A percentile compares a stretch with the other conserved stretches of the same genome.
Conservation (phyloP, 2,797 vertebrate genomes). For the Odontamblyopus rebecca region DNA sequence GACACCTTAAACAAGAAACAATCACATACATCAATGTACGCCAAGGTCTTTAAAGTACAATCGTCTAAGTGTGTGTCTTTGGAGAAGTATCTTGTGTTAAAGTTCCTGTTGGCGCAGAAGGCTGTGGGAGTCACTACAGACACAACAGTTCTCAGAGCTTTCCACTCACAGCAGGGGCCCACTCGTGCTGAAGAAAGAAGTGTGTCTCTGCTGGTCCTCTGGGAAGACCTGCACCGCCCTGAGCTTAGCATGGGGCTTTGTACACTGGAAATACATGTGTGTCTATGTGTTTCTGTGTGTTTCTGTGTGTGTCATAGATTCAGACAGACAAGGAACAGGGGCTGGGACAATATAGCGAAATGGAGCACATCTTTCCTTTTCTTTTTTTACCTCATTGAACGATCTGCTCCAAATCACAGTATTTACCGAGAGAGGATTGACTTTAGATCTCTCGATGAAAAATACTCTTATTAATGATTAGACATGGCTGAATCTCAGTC, state of each 20-base stretch:
- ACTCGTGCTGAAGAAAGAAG: slow-evolving; percentile 66
- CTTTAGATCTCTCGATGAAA: too few relatives aligned
- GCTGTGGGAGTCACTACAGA: slow-evolving; percentile 53
- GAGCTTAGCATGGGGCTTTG: slow-evolving; percentile 56
- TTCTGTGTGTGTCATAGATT: too few relatives aligned
- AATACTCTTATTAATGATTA: too few relatives aligned
- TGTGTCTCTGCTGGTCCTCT: slow-evolving; percentile 59
- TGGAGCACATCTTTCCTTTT: too few relatives aligned
- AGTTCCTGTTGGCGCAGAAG: slow-evolving; percentile 40
- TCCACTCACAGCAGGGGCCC: slow-evolving; percentile 59
- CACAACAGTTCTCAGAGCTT: slow-evolving; percentile 39
- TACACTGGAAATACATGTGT: slow-evolving; percentile 19
- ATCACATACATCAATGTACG: too few relatives aligned
- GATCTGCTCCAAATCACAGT: too few relatives aligned
- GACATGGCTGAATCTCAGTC: too few relatives aligned
- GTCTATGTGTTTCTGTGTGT: background rate
- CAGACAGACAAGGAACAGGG: too few relatives aligned
- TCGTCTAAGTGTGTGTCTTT: slow-evolving; percentile 18
- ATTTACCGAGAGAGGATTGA: too few relatives aligned
- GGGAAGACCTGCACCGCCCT: slow-evolving; percentile 44
- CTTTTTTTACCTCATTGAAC: too few relatives aligned
- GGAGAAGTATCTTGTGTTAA: slow-evolving; percentile 35
- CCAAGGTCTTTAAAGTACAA: background rate
- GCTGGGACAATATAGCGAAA: too few relatives aligned
- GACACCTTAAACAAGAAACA: too few relatives aligned